A percentile compares a stretch with the other conserved stretches of the same genome.
Evolutionary conservation across 2,113 vertebrate genomes (phyloP).

Genomic region (Macquaria australasica): DNA sequence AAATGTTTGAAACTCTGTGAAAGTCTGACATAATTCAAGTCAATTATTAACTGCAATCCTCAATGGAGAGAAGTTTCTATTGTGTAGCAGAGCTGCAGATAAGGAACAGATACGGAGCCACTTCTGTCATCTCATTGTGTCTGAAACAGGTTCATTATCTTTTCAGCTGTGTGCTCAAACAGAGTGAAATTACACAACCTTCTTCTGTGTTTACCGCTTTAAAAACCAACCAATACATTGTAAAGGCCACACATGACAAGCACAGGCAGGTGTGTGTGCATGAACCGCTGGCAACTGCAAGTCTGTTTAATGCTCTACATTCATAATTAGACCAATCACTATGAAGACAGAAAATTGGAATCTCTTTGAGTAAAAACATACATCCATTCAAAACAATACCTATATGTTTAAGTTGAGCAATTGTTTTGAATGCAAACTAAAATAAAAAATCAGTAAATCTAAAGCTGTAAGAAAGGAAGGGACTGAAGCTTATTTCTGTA

Average conservation of each 20-base stretch:
- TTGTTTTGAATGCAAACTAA: not conserved
- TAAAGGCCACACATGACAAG: conserved; percentile 17
- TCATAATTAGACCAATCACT: not conserved
- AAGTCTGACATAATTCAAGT: conserved; percentile 52
- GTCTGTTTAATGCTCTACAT: not conserved
- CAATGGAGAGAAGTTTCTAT: conserved; percentile 37
- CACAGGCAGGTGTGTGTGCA: not conserved
- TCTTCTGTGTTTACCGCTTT: conserved; percentile 8
- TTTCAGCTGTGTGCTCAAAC: conserved; percentile 44
- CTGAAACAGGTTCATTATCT: conserved; percentile 34
- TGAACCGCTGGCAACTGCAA: not conserved
- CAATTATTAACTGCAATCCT: conserved; percentile 66
- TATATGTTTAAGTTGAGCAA: not conserved
- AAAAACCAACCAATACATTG: not conserved
- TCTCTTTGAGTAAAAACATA: not conserved
- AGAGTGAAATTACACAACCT: conserved; percentile 22
- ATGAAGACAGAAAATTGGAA: not conserved
- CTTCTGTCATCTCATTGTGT: conserved; percentile 36
- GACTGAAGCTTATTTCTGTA: not conserved
- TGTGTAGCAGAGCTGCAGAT: conserved; percentile 44
- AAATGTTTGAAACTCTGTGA: conserved; percentile 34
- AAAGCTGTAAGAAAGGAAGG: not conserved
- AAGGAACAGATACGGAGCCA: conserved; percentile 46
- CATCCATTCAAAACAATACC: not conserved
- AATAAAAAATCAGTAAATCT: not conserved